These are phyloP conservation scores for Drosophila melanosoma DNA, from an alignment of 2,888 invertebrate genomes.

Conservation along the genomic window DNA sequence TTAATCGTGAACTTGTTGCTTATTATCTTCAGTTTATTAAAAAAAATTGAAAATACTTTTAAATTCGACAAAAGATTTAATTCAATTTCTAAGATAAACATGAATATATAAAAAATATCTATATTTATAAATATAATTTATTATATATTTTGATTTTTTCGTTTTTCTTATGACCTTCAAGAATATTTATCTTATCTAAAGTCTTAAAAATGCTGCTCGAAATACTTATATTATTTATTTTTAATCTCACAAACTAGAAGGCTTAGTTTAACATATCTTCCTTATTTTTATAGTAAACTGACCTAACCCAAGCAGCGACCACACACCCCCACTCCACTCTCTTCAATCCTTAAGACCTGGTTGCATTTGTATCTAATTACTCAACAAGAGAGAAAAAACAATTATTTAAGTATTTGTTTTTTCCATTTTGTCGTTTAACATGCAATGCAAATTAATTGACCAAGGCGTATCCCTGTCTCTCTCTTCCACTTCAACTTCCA, in stretches of 20 bases:
- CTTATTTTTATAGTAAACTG: slow-evolving; percentile 15
- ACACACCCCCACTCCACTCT: neutral
- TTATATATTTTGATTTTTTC: neutral
- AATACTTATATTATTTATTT: neutral
- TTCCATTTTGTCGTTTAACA: slow-evolving; percentile 19
- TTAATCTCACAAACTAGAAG: too few species aligned
- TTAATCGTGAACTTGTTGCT: neutral
- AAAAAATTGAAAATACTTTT: neutral
- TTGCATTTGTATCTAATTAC: slow-evolving; percentile 44
- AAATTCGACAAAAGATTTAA: neutral
- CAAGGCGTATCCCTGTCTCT: slow-evolving; percentile 6
- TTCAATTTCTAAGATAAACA: neutral
- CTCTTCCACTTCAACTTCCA: neutral
- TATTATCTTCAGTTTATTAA: neutral
- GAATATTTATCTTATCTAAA: neutral
- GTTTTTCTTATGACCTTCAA: neutral
- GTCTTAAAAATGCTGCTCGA: neutral
- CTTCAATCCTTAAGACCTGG: neutral
- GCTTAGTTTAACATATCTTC: neutral
- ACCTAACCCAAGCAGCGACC: slow-evolving; percentile 18
- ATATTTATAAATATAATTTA: too few species aligned
- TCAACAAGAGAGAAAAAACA: slow-evolving; percentile 8
- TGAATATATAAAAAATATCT: too few species aligned
- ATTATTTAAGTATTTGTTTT: slow-evolving; percentile 15
- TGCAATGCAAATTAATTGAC: slow-evolving; percentile 32